Evolutionary conservation across 1,140 invertebrate species (phyloP), one percentile per base, ranked within the genome.

Genomic region (Drosophila tsacasi): DNA sequence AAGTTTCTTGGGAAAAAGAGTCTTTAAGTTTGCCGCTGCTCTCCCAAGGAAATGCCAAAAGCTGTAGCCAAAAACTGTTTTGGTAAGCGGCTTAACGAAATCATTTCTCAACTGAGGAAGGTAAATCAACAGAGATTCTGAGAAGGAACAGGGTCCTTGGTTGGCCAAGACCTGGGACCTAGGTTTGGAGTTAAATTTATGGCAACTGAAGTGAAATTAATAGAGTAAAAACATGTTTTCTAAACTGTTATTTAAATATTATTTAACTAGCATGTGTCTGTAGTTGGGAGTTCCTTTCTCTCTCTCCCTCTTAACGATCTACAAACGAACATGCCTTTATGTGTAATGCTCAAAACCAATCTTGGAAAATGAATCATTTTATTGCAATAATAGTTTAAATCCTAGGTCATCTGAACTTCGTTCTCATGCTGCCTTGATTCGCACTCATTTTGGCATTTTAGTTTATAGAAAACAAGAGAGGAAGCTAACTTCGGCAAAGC

Each of bases 81-180:
- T n/a, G 19, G 37, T 74, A 61, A 74, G 71, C 71, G 37, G 71
- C 68, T 74, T 73, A 73, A 39, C 68, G 55, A 74, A 74, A 74
- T 74, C 68, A 74, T 73, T 46, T 73, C 37, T 37, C 19, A 71
- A 37, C 49, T 49, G 55, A 46, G 40, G 46, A 61, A 61, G 69
- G 68, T 74, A 44, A 73, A 73, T 74, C 46, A 52, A 59, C 44
- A 15, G 30, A 52, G 68, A 68, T 55, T 30, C 32, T 32, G 21
- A 5, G 17, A 44, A 67, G 27, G 17, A 35, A 46, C 23, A 12
- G 30, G 19, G 19, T 40, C 39, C 10, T 39, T 25, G 13, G 19
- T 1, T 60, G 46, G 17, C 21, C 12, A 12, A 13, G 21, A 17
- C 60, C 25, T 37, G 13, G 13, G 12, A 58, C 32, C 21, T 32